These are phyloP conservation scores for Cryptoleucopteryx plumbea DNA, from an alignment of 2,113 vertebrate species.

Conservation along the genomic window DNA sequence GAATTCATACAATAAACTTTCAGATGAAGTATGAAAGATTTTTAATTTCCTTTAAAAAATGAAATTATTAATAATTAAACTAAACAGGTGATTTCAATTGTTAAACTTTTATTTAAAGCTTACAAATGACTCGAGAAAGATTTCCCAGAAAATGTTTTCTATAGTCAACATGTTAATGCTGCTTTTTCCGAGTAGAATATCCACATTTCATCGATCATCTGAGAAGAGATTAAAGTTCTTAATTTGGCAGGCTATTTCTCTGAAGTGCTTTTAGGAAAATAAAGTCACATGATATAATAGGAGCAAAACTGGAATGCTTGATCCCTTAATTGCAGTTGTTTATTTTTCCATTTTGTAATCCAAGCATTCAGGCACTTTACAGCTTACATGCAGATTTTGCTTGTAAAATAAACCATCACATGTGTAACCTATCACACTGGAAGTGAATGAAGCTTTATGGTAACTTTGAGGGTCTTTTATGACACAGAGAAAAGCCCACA, in stretches of 20 bases:
- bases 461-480: slow-evolving; percentile 53
- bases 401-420: slow-evolving; percentile 58
- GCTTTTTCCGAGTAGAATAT: not conserved
- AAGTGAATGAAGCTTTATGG: slow-evolving; percentile 34
- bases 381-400: slow-evolving; percentile 26
- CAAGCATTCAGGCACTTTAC: slow-evolving; percentile 10
- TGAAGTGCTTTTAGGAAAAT: slow-evolving; percentile 8
- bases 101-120: not conserved
- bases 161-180: not conserved
- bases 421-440: slow-evolving; percentile 36
- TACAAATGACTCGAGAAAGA: not conserved
- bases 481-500: not conserved
- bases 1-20: not conserved
- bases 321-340: slow-evolving; percentile 27
- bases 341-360: slow-evolving; percentile 27
- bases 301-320: not conserved
- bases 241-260: not conserved
- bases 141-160: not conserved
- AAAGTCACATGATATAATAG: not conserved
- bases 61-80: not conserved
- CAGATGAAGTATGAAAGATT: not conserved
- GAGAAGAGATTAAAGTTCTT: not conserved
- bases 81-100: not conserved
- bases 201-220: not conserved
- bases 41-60: not conserved